Evolutionary conservation across 2,888 invertebrate genomes (phyloP).

Genomic region (Eupeodes latifasciatus): DNA sequence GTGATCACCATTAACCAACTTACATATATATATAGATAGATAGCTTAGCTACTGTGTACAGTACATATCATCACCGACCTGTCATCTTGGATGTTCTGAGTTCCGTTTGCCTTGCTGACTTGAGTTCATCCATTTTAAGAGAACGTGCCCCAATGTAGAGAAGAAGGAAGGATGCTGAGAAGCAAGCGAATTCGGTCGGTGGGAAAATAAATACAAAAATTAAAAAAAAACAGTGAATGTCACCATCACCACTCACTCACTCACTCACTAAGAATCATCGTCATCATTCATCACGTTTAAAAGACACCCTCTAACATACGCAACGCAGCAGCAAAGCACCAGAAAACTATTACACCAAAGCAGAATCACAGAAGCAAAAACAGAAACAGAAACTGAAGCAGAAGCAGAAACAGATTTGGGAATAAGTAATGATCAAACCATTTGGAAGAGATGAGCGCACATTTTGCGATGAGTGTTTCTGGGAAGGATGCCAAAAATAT

Average conservation of each 20-base stretch:
- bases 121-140: slow-evolving; percentile 51
- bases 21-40: neutral
- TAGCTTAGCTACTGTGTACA: too few species aligned
- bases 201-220: neutral
- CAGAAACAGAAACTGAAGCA: neutral
- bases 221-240: slow-evolving; percentile 62
- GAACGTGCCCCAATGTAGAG: slow-evolving; percentile 55
- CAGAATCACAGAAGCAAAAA: neutral
- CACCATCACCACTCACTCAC: slow-evolving; percentile 72
- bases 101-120: slow-evolving; percentile 23
- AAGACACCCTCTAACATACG: neutral
- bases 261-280: slow-evolving; percentile 49
- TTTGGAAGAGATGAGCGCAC: slow-evolving; percentile 37
- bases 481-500: slow-evolving; percentile 66
- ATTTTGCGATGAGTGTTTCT: slow-evolving; percentile 49
- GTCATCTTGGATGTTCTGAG: slow-evolving; percentile 53
- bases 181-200: neutral
- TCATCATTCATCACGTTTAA: slow-evolving; percentile 46
- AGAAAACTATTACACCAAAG: slow-evolving; percentile 13
- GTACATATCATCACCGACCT: slow-evolving; percentile 22
- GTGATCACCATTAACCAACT: slow-evolving; percentile 31
- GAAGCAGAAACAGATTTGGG: slow-evolving; percentile 47
- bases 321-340: slow-evolving; percentile 13
- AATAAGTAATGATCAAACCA: slow-evolving; percentile 62
- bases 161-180: neutral